Percentiles rank a stretch among this genome's conserved stretches.
Evolutionary conservation across 1,140 invertebrate genomes (phyloP).

Genomic region (Magallana angulata): DNA sequence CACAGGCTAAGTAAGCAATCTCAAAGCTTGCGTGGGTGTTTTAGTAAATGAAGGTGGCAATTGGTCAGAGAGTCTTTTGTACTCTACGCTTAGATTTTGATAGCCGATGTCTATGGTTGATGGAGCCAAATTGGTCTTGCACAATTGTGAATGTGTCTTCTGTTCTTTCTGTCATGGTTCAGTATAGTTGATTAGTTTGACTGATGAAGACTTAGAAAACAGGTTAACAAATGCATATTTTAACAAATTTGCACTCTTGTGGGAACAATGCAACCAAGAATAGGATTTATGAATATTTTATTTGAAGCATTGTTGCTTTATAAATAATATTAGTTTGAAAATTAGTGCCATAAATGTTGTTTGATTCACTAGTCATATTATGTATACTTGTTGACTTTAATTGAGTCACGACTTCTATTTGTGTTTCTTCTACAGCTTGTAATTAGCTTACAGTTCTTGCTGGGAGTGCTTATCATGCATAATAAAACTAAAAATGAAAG

Average conservation of each 20-base stretch:
- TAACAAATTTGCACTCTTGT: too few relatives aligned
- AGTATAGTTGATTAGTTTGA: neutral
- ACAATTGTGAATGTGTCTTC: neutral
- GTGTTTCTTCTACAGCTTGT: too few relatives aligned
- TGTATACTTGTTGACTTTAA: too few relatives aligned
- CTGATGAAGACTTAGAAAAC: neutral
- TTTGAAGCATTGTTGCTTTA: too few relatives aligned
- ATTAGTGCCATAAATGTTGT: too few relatives aligned
- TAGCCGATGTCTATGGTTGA: neutral
- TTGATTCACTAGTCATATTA: too few relatives aligned
- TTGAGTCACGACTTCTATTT: too few relatives aligned
- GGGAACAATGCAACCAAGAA: too few relatives aligned
- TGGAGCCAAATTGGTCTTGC: neutral
- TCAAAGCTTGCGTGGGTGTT: neutral
- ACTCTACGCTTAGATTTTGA: neutral
- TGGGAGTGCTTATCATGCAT: too few relatives aligned
- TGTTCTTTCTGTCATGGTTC: neutral
- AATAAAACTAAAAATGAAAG: neutral
- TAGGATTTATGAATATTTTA: too few relatives aligned
- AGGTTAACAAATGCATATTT: neutral
- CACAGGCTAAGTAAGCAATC: conserved; percentile 83
- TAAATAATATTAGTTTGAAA: too few relatives aligned
- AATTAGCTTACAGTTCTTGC: too few relatives aligned
- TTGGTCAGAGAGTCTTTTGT: neutral
- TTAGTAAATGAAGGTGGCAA: neutral